Evolutionary conservation across 1,140 invertebrate genomes (phyloP), one percentile per base, ranked within the genome.

Genomic region (Apis dorsata): DNA sequence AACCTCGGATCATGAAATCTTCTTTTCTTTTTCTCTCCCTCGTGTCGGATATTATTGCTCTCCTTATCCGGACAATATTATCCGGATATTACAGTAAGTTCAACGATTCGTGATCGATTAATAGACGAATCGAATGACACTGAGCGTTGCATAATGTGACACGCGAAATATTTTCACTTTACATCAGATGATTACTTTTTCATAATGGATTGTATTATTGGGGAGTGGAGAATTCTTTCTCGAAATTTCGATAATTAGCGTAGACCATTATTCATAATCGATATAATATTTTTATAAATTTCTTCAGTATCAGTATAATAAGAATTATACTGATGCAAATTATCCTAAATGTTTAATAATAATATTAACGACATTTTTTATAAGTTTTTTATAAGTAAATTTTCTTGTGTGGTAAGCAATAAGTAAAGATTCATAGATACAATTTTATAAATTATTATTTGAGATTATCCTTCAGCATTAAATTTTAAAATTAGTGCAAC

Each of bases 21-120:
- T 70, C 53, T 69, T 79, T n/a, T 57, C 65, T 8, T 28, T 79
- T 49, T 68, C 65, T 78, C 49, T 57, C 34, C 19, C 5, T 15
- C 0, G 15, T 51, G 62, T 63, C 11, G 12, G 13, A n/a, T 44
- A 3, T 19, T 55, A n/a, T 55, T 24, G 63, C 28, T 53, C 24
- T 19, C 24, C 15, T 77, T 65, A 55, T 66, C 19, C 21, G 24
- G 24, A 34, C 57, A 4, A 74, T 15, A 11, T 12, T 17, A 24
- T 77, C 74, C 74, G 51, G 49, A 59, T 17, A 53, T 66, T 66
- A 57, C 57, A 49, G 28, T 1, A 63, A 51, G 60, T 75, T 75
- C 76, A 78, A 68, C 13, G 65, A 57, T 75, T 63, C 19, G 0
- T 12, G 2, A 28, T 72, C 10, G 10, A 53, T 19, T 79, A 49